These are phyloP conservation scores for Megaustenia siamemsis DNA, from an alignment of 2,888 invertebrate species.

Conservation along the genomic window DNA sequence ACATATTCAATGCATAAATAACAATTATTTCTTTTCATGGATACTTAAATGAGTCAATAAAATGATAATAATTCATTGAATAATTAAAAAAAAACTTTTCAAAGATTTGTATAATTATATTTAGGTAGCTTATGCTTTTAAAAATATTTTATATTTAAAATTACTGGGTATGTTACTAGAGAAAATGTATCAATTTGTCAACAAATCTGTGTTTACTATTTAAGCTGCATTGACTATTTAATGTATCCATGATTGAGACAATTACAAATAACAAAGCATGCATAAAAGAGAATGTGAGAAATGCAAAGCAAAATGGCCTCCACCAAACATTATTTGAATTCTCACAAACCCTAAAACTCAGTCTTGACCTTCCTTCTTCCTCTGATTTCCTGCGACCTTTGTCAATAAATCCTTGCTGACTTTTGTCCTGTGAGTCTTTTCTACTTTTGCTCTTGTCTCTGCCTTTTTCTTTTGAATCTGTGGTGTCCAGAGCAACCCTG, in stretches of 20 bases:
- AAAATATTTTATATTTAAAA: no score
- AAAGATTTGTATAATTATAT: no score
- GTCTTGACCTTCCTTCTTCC: slow-evolving; percentile 55
- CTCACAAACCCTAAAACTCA: slow-evolving; percentile 70
- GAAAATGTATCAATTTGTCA: no score
- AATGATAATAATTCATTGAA: no score
- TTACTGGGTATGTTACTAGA: no score
- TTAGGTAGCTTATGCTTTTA: no score
- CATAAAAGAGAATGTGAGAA: slow-evolving; percentile 39
- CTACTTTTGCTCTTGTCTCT: slow-evolving; percentile 17
- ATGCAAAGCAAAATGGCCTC: slow-evolving; percentile 24
- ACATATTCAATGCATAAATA: no score
- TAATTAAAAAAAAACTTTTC: no score
- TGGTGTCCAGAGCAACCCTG: slow-evolving; percentile 60
- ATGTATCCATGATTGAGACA: background rate
- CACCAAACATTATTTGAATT: slow-evolving; percentile 38
- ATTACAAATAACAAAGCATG: background rate
- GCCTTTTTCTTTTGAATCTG: slow-evolving; percentile 51
- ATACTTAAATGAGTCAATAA: no score
- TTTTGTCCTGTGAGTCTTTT: slow-evolving; percentile 38
- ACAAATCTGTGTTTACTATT: no score
- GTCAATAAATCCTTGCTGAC: background rate
- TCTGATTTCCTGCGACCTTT: slow-evolving; percentile 36
- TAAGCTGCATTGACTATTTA: no score
- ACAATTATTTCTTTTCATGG: no score